phyloP scores from a whole-genome alignment of 2,797 vertebrate genomes.

The Odontamblyopus lacepedii region DNA sequence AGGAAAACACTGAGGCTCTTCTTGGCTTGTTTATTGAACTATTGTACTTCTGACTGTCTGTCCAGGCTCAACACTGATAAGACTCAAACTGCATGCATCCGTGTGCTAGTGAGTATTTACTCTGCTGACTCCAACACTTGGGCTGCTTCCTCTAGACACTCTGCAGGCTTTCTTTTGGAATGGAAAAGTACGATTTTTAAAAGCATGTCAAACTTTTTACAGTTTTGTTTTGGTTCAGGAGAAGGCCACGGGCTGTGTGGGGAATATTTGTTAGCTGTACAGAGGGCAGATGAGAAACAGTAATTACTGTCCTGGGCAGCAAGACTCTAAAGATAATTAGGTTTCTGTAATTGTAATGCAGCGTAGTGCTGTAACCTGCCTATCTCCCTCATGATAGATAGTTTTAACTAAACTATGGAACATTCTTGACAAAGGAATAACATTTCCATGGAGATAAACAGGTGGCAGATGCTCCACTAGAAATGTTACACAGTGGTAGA shows the following conservation, averaged over 20 bases:
- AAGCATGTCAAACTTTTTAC: slow-evolving; percentile 25
- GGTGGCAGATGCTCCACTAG: too few species aligned
- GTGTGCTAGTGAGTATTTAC: slow-evolving; percentile 23
- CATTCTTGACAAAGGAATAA: too few species aligned
- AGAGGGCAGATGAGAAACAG: slow-evolving; percentile 6
- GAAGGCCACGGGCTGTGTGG: slow-evolving; percentile 27
- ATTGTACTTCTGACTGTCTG: not conserved
- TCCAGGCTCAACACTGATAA: not conserved
- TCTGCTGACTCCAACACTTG: slow-evolving; percentile 29
- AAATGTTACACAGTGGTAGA: not conserved
- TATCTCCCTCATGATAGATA: too few species aligned
- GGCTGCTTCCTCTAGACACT: slow-evolving; percentile 26
- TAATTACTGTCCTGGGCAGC: slow-evolving; percentile 27
- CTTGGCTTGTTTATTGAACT: not conserved
- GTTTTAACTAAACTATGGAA: too few species aligned
- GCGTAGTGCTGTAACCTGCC: too few species aligned
- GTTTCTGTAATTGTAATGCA: slow-evolving; percentile 18
- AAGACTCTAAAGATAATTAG: slow-evolving; percentile 25
- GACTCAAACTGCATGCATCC: not conserved
- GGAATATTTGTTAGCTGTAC: not conserved
- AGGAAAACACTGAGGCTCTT: not conserved
- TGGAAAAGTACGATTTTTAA: slow-evolving; percentile 37
- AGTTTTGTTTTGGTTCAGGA: slow-evolving; percentile 29
- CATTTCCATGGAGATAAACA: too few species aligned
- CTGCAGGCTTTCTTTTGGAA: slow-evolving; percentile 19